A percentile compares a stretch with the other conserved stretches of the same genome.
These are phyloP conservation scores for Muntiacus reevesi DNA, from an alignment of 2,113 vertebrate genomes.

Conservation along the genomic window DNA sequence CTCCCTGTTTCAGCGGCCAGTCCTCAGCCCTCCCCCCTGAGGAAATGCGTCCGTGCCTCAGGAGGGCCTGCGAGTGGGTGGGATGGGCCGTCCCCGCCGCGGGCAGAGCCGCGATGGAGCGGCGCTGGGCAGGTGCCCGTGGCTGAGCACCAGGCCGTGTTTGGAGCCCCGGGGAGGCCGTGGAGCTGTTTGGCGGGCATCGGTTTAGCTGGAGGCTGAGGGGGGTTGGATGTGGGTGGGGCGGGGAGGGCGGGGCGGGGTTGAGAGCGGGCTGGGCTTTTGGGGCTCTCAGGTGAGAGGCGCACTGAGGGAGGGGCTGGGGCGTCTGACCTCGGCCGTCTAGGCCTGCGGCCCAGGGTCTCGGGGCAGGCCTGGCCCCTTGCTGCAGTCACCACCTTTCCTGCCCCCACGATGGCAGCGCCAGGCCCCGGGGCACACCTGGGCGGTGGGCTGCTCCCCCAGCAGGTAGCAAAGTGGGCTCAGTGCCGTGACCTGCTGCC, in stretches of 20 bases:
- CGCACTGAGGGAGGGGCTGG: accelerated
- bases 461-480: too few species aligned
- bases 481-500: not conserved
- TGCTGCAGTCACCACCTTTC: not conserved
- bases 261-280: not conserved
- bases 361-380: too few species aligned
- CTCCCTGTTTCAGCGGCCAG: not conserved
- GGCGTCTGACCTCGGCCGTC: too few species aligned
- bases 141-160: accelerated
- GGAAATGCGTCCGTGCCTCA: accelerated
- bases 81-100: accelerated
- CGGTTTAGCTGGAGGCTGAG: not conserved
- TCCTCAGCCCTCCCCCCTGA: not conserved
- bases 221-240: accelerated
- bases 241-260: too few species aligned
- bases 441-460: not conserved
- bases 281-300: accelerated
- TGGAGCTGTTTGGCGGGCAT: not conserved
- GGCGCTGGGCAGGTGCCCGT: not conserved
- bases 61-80: not conserved
- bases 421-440: accelerated
- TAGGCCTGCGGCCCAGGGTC: not conserved
- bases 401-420: not conserved
- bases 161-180: not conserved
- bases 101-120: accelerated